Evolutionary conservation across 2,113 vertebrate genomes (phyloP), one percentile per base, ranked within the genome.

Genomic region (Chascanopsetta lugubris): DNA sequence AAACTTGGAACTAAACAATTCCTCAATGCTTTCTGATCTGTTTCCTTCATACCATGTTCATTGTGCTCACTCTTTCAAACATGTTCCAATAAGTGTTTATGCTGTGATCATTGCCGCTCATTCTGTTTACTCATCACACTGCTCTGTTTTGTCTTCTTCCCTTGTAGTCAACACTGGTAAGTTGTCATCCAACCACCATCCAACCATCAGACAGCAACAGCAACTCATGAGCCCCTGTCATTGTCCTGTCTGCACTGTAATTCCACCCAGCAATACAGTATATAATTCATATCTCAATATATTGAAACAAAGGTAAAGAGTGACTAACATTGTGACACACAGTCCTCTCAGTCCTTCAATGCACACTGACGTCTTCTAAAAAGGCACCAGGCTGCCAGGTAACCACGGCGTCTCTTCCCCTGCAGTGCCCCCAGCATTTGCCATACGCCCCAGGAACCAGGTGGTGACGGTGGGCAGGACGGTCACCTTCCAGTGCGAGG

Each of bases 131-230:
- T 87, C 82, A 88, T 85, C 53, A 20, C 69, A 40, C 61, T 80
- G 60, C 69, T 85, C 57, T 89, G 85, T 72, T 88, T 83, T 94
- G 82, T 90, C 63, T 89, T 88, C 85, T 88, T 88, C 74, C 80
- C 77, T 92, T 96, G 88, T 95, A 97, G 96, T 96, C 93, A 92
- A 94, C 80, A 94, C 94, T 92, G 96, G 96, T 98, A 98, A 97
- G 96, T 97, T 95, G 93, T 95, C 95, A 91, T 94, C 93, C 91
- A 75, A 91, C 93, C 92, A 79, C 93, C 92, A 87, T 69, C 88
- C 62, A n/a, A 69, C 85, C 93, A 94, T 92, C 89, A 91, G 58
- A 92, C 93, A 94, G 91, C 94, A 92, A 84, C 83, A 89, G 83
- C 90, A 93, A 73, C n/a, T 76, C 81, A 66, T 72, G 67, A 86